Evolutionary conservation across 2,888 invertebrate species (phyloP), one percentile per base, ranked within the genome.

Genomic region (Dusona sp.): DNA sequence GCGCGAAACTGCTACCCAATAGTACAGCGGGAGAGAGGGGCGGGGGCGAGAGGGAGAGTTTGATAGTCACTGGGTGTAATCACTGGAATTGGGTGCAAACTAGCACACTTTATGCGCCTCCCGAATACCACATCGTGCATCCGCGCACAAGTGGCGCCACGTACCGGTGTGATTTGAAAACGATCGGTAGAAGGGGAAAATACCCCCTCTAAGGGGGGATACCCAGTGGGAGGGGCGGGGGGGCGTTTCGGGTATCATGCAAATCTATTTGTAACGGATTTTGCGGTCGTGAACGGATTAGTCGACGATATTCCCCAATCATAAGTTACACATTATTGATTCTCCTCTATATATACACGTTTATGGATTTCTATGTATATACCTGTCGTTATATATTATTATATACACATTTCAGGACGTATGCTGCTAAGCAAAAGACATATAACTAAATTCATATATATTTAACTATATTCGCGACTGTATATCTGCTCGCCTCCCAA

Each of bases 251-350:
- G 86, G 83, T 86, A 86, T 86, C 86, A 79, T 83, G 88, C 88
- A 88, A 88, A 88, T 88, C 88, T 88, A 88, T 88, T 88, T 86
- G 88, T 88, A 88, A 87, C 88, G 88, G 88, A 85, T 88, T 87
- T 85, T 84, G 88, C 86, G 79, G 88, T 88, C 88, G 87, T 88
- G 88, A 88, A 84, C 85, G 88, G 88, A 88, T 88, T 88, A 88
- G 86, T 88, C 87, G 88, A 88, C 87, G 88, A 88, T 88, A 88
- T 87, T 85, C 75, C 74, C 88, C 88, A 88, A 88, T 88, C 88
- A 88, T 88, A 88, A 88, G 86, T 88, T 88, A 87, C 88, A 87
- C 86, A 87, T 88, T 88, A 88, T 88, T 87, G 86, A 86, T 87
- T 88, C 83, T 85, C 65, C 65, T 61, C 48, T 51, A 42, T 77